These are phyloP conservation scores for Macrobrachium rosenbergii DNA, from an alignment of 1,140 invertebrate species.

Conservation along the genomic window DNA sequence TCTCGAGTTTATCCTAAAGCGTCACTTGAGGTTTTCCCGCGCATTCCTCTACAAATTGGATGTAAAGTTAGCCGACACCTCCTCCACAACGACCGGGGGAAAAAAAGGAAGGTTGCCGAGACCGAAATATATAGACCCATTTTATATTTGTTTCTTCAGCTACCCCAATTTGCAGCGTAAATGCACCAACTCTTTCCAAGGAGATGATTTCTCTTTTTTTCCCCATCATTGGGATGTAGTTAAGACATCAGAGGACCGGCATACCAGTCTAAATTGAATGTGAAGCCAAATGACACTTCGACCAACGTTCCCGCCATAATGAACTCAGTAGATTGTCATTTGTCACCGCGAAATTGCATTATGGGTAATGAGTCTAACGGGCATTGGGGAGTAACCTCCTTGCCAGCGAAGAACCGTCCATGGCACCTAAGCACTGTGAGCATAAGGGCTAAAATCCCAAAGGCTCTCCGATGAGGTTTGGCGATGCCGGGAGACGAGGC, in stretches of 20 bases:
- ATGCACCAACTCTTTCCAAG: slow-evolving; percentile 34
- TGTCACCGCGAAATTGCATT: slow-evolving; percentile 63
- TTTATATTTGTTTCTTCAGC: slow-evolving; percentile 30
- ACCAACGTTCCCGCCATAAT: slow-evolving; percentile 55
- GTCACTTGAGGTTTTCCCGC: slow-evolving; percentile 21
- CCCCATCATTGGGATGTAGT: slow-evolving; percentile 30
- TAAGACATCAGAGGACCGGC: slow-evolving; percentile 54
- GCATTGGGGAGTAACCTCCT: slow-evolving; percentile 12
- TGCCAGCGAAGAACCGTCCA: background rate
- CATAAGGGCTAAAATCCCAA: slow-evolving; percentile 8
- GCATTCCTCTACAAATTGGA: slow-evolving; percentile 57
- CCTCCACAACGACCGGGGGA: background rate
- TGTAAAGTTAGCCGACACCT: slow-evolving; percentile 57
- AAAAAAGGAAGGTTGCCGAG: background rate
- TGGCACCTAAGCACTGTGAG: background rate
- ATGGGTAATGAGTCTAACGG: slow-evolving; percentile 55
- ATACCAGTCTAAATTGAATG: slow-evolving; percentile 60
- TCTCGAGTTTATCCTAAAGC: background rate
- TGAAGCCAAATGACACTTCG: slow-evolving; percentile 56
- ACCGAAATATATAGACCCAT: slow-evolving; percentile 17
- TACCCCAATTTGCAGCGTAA: slow-evolving; percentile 45
- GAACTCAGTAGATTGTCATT: slow-evolving; percentile 63
- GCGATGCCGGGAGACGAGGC: background rate
- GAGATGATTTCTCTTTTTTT: slow-evolving; percentile 18
- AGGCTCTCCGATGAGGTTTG: background rate